Base-by-base conservation (phyloP, 1,140 invertebrate species). In the Spodoptera litura region DNA sequence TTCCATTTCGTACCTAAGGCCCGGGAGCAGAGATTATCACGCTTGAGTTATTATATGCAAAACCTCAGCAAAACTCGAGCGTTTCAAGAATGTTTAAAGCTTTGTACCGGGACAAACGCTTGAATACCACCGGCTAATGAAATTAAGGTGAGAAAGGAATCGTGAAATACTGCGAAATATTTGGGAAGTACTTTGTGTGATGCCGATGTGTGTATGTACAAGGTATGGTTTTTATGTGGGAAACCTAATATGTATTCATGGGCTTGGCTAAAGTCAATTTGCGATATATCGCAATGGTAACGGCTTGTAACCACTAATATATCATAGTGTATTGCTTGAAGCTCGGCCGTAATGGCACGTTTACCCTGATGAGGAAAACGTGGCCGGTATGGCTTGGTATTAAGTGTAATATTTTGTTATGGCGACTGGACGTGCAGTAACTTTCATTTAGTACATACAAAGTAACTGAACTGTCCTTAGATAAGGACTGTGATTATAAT, bases 11-110 rank as follows among this genome's bases (percentile, higher is more conserved):
- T 82, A 80, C 79, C 72, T 68, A 80, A 83, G 78, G 78, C 75
- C 78, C 62, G 25, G 80, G 74, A 78, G 78, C 72, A 85, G 62
- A 79, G 81, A 86, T 87, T 87, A 85, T 85, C 86, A 82, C 82
- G 81, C 85, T 87, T 81, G 70, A 87, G 75, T 81, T 88, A 83
- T 85, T 84, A 83, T 83, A 81, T 81, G 81, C 79, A 79, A 84
- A 86, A 88, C 82, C 85, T 81, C 35, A 79, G 76, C 79, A 83
- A 83, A 85, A 73, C 58, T 74, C 66, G 72, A 72, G 80, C 74
- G 66, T 72, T 78, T 72, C 75, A 76, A 70, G 79, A 83, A 78
- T 82, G 79, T 82, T 83, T 74, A 79, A 83, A 59, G 73, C 62
- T 64, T 79, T 83, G 78, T 83, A 78, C 62, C 15, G 44, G 56